Evolutionary conservation across 2,888 invertebrate genomes (phyloP).

Genomic region (Salticus scenicus): DNA sequence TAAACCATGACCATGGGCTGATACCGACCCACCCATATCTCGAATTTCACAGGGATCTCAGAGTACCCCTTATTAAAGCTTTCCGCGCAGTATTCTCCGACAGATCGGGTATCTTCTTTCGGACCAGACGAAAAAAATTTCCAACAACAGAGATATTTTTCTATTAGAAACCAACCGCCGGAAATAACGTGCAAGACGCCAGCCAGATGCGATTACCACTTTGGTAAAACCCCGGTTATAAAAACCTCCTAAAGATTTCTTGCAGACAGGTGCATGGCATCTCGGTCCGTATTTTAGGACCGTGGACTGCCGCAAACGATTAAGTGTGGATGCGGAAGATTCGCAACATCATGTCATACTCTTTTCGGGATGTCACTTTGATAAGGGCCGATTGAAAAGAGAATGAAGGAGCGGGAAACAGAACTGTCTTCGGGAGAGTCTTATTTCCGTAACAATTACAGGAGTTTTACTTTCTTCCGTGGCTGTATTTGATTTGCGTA

Average conservation of each 20-base stretch:
- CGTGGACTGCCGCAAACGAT: conserved; percentile 27
- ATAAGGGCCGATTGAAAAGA: neutral
- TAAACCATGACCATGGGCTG: conserved; percentile 46
- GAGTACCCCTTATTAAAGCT: conserved; percentile 53
- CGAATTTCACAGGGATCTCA: conserved; percentile 16
- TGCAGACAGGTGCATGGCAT: conserved; percentile 38
- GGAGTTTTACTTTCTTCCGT: too few relatives aligned
- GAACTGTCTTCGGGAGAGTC: too few relatives aligned
- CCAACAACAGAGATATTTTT: neutral
- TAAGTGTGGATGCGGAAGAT: conserved; percentile 25
- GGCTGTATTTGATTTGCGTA: too few relatives aligned
- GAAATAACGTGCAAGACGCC: conserved; percentile 63
- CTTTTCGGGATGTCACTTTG: neutral
- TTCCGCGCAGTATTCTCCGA: conserved; percentile 39
- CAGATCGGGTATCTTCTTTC: conserved; percentile 37
- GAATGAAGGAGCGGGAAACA: too few relatives aligned
- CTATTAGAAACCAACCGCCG: conserved; percentile 49
- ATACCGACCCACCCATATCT: neutral
- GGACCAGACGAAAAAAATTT: neutral
- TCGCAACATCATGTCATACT: neutral
- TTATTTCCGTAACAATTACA: too few relatives aligned
- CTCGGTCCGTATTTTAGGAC: conserved; percentile 29
- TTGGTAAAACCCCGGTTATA: neutral
- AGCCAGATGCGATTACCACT: conserved; percentile 50
- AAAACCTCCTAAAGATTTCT: conserved; percentile 9